Conservation (phyloP, 2,888 invertebrate genomes). For the Uloborus plumipes region DNA sequence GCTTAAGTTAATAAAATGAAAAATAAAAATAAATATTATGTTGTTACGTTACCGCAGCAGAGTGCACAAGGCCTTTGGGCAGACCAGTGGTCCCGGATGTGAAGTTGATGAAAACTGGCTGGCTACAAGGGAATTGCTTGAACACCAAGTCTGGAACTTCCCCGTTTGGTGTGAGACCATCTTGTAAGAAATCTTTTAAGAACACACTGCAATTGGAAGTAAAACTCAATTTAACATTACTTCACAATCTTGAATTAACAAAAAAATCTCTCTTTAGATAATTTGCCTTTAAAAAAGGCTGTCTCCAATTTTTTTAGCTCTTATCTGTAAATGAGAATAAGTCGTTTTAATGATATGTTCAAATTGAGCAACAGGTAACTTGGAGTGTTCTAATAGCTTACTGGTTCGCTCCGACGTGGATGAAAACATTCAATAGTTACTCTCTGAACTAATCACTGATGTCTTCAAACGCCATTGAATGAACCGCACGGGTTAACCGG, state of each 20-base stretch:
- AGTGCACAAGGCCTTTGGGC: constrained; percentile 77
- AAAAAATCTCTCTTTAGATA: too few species aligned
- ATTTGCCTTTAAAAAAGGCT: background rate
- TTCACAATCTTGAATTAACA: too few species aligned
- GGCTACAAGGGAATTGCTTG: constrained; percentile 75
- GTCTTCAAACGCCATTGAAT: too few species aligned
- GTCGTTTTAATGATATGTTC: too few species aligned
- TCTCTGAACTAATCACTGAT: too few species aligned
- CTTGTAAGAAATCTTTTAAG: constrained; percentile 49
- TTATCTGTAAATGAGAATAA: background rate
- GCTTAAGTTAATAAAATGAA: too few species aligned
- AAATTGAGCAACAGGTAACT: too few species aligned
- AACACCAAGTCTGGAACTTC: constrained; percentile 66
- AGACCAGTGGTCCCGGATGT: constrained; percentile 76
- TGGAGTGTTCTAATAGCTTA: too few species aligned
- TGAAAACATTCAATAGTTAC: too few species aligned
- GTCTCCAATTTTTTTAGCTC: background rate
- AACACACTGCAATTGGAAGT: constrained; percentile 27
- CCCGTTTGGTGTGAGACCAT: constrained; percentile 37
- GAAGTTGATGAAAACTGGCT: constrained; percentile 76
- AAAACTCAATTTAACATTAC: too few species aligned
- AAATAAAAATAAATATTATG: constrained; percentile 13
- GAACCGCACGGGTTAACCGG: too few species aligned
- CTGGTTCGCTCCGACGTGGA: too few species aligned
- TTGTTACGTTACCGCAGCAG: constrained; percentile 73